Percentiles rank a stretch among this genome's conserved stretches.
Conservation (phyloP, 2,888 invertebrate genomes). For the Petrolisthes cinctipes region DNA sequence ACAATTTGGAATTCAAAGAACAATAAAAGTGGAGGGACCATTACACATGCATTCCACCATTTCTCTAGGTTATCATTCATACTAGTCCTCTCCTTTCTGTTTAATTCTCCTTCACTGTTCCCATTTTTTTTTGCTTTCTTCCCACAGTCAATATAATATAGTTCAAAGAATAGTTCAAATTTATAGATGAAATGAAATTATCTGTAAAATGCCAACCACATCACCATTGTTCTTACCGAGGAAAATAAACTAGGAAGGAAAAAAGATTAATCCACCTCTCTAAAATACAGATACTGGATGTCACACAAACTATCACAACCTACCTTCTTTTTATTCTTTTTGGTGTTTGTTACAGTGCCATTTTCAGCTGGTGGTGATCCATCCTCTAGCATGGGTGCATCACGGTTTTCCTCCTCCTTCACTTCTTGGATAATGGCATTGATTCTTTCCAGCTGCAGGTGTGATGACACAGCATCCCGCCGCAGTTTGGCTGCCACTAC, state of each 20-base stretch:
- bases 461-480: slow-evolving; percentile 90
- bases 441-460: slow-evolving; percentile 88
- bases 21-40: too few relatives aligned
- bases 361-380: slow-evolving; percentile 58
- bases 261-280: too few relatives aligned
- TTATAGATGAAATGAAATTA: too few relatives aligned
- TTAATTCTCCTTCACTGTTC: too few relatives aligned
- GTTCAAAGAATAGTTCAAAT: too few relatives aligned
- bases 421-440: slow-evolving; percentile 93
- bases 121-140: too few relatives aligned
- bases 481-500: slow-evolving; percentile 94
- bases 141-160: too few relatives aligned
- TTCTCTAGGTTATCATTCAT: not conserved
- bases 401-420: slow-evolving; percentile 87
- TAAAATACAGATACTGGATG: too few relatives aligned
- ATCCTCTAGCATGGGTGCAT: slow-evolving; percentile 69
- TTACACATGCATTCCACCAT: not conserved
- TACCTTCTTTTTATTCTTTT: slow-evolving; percentile 71
- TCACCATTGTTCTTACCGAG: too few relatives aligned
- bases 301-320: slow-evolving; percentile 37
- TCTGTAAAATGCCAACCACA: too few relatives aligned
- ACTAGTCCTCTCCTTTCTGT: not conserved
- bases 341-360: slow-evolving; percentile 44
- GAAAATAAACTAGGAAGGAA: too few relatives aligned
- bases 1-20: too few relatives aligned